phyloP scores from a whole-genome alignment of 2,797 vertebrate species.

The Nasua narica region DNA sequence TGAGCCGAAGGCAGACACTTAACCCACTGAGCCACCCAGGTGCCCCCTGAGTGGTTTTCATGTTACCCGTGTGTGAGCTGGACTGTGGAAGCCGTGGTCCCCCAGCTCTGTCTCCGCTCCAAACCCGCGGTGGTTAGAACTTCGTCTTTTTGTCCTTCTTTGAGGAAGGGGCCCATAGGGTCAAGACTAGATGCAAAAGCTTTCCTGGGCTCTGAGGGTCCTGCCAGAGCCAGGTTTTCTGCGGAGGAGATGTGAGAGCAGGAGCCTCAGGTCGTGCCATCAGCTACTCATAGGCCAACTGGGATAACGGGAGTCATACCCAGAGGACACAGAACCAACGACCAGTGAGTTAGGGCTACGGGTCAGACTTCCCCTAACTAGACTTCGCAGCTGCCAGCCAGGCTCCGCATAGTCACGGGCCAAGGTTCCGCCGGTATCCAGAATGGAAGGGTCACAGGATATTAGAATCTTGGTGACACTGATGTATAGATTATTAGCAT shows the following conservation, averaged over 20 bases:
- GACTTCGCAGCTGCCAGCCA: background rate
- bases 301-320: background rate
- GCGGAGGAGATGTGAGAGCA: background rate
- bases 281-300: background rate
- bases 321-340: background rate
- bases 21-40: background rate
- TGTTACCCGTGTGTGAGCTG: background rate
- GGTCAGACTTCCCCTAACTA: background rate
- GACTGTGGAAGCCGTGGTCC: background rate
- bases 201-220: background rate
- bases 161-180: background rate
- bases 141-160: background rate
- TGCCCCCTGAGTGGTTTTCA: background rate
- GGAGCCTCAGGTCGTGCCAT: background rate
- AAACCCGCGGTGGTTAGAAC: background rate
- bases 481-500: background rate
- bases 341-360: background rate
- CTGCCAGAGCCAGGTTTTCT: constrained; percentile 7
- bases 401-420: background rate
- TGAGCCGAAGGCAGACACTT: background rate
- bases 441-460: background rate
- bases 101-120: background rate
- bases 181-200: background rate
- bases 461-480: background rate
- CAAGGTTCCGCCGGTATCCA: background rate